Evolutionary conservation across 1,140 invertebrate genomes (phyloP).

Genomic region (Gonatopus flavifemur): DNA sequence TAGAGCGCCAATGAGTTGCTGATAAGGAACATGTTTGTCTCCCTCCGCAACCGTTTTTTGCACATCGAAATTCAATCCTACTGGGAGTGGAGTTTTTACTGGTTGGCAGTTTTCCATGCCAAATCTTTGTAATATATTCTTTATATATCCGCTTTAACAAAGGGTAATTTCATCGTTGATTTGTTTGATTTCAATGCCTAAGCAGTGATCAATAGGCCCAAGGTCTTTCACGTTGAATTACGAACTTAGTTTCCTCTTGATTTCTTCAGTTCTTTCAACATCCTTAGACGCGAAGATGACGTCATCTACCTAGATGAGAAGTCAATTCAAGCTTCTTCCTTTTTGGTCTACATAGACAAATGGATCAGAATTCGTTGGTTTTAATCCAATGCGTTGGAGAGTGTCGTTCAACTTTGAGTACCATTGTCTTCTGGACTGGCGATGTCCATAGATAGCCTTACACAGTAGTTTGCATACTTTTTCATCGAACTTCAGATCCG

Average conservation of each 20-base stretch:
- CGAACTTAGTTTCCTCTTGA: neutral
- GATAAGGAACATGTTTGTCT: neutral
- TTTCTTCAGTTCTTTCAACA: neutral
- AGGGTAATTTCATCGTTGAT: neutral
- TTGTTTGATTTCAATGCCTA: slow-evolving; percentile 1
- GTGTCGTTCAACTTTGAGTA: neutral
- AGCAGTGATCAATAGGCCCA: neutral
- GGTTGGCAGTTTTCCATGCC: too few relatives aligned
- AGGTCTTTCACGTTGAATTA: neutral
- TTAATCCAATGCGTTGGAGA: neutral
- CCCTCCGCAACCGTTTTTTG: too few relatives aligned
- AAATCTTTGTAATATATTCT: neutral
- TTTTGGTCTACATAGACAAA: slow-evolving; percentile 2
- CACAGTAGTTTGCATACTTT: too few relatives aligned
- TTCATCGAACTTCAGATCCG: too few relatives aligned
- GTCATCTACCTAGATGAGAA: neutral
- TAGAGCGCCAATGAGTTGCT: neutral
- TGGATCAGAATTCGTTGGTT: neutral
- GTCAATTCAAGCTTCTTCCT: neutral
- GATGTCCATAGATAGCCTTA: too few relatives aligned
- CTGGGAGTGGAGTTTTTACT: too few relatives aligned
- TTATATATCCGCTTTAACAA: neutral
- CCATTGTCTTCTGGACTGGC: neutral
- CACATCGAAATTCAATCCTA: too few relatives aligned
- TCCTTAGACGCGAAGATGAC: neutral